Conservation (phyloP, 2,888 invertebrate species). For the Pollenia labialis region DNA sequence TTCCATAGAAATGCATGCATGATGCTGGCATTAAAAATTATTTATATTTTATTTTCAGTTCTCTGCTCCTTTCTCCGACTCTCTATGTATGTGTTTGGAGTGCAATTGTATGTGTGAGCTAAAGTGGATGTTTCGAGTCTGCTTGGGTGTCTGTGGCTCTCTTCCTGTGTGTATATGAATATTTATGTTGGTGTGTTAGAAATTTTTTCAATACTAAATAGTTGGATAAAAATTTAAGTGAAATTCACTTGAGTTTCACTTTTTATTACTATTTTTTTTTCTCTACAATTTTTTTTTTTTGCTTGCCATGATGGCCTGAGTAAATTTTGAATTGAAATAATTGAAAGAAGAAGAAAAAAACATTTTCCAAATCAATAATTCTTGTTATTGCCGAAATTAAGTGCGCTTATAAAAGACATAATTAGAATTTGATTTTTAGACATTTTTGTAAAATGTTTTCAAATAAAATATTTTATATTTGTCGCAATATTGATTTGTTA, state of each 20-base stretch:
- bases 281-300: background rate
- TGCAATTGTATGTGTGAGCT: background rate
- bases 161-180: background rate
- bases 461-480: background rate
- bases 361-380: conserved; percentile 3
- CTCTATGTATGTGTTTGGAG: conserved; percentile 12
- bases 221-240: conserved; percentile 7
- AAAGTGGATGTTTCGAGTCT: background rate
- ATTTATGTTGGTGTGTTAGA: background rate
- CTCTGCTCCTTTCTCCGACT: background rate
- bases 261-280: conserved; percentile 12
- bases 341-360: background rate
- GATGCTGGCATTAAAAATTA: background rate
- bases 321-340: background rate
- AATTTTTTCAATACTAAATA: conserved; percentile 22
- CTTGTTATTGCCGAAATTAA: background rate
- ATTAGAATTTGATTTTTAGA: conserved; percentile 33
- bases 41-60: background rate
- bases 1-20: conserved; percentile 42
- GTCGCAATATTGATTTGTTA: background rate
- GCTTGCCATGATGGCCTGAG: background rate
- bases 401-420: background rate
- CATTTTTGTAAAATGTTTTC: background rate
- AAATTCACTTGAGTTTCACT: conserved; percentile 10
- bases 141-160: background rate